Evolutionary conservation across 2,113 vertebrate species (phyloP).

Genomic region (Tenrec ecaudatus): DNA sequence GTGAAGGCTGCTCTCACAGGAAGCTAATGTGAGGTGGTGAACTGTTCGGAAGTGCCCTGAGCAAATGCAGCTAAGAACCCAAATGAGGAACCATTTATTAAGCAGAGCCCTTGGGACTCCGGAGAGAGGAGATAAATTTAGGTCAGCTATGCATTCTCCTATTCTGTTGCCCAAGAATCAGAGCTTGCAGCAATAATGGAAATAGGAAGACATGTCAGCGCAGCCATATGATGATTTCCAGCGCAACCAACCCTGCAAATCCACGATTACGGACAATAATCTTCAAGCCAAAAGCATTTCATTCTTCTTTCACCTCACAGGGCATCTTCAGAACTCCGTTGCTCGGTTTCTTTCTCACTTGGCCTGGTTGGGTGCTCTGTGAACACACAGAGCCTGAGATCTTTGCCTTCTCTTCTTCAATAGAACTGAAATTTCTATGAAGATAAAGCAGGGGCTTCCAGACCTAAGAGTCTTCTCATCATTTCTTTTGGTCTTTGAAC

Average conservation of each 20-base stretch:
- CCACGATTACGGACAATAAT: background rate
- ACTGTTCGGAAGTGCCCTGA: slow-evolving; percentile 1
- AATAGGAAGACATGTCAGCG: background rate
- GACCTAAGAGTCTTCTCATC: slow-evolving; percentile 49
- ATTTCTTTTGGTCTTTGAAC: slow-evolving; percentile 77
- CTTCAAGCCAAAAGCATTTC: slow-evolving; percentile 35
- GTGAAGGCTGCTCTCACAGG: slow-evolving; percentile 15
- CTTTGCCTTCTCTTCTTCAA: slow-evolving; percentile 72
- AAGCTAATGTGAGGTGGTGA: slow-evolving; percentile 52
- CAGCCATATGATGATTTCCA: slow-evolving; percentile 52
- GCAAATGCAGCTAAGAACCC: slow-evolving; percentile 35
- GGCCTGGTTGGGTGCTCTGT: background rate
- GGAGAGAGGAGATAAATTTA: background rate
- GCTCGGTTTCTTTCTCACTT: slow-evolving; percentile 47
- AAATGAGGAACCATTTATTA: slow-evolving; percentile 48
- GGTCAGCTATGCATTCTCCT: slow-evolving; percentile 30
- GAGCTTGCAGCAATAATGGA: slow-evolving; percentile 10
- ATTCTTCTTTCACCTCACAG: slow-evolving; percentile 62
- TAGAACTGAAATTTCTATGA: slow-evolving; percentile 64
- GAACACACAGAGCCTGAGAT: slow-evolving; percentile 65
- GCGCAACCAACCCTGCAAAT: background rate
- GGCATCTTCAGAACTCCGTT: slow-evolving; percentile 54
- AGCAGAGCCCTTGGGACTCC: background rate
- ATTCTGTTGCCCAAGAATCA: slow-evolving; percentile 17
- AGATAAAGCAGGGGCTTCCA: slow-evolving; percentile 69